Evolutionary conservation across 2,888 invertebrate species (phyloP).

Genomic region (Aleiodes alternator): DNA sequence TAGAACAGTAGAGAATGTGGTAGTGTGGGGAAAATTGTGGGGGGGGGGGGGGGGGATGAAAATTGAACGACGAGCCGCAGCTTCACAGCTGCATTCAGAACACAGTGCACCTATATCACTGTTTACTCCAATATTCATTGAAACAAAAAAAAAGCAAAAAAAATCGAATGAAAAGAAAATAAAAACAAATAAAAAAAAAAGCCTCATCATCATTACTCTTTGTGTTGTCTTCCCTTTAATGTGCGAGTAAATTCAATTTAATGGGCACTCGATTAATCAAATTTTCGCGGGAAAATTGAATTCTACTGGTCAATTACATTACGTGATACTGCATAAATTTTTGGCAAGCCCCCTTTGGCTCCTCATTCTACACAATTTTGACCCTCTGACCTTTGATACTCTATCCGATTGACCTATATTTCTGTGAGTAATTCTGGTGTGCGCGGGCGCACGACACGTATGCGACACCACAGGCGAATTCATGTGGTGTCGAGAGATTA

Average conservation of each 20-base stretch:
- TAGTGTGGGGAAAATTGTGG: constrained; percentile 11
- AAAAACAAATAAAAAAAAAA: constrained; percentile 7
- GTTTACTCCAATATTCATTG: constrained; percentile 33
- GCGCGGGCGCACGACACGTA: neutral
- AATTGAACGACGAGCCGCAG: constrained; percentile 53
- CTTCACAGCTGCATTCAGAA: constrained; percentile 31
- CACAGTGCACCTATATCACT: constrained; percentile 5
- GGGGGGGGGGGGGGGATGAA: constrained; percentile 47
- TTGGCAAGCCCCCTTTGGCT: neutral
- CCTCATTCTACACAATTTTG: neutral
- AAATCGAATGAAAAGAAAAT: constrained; percentile 4
- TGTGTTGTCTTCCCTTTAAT: neutral
- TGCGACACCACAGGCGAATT: neutral
- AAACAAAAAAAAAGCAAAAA: constrained; percentile 42
- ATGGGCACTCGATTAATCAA: neutral
- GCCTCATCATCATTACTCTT: neutral
- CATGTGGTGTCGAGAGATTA: neutral
- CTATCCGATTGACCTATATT: constrained; percentile 17
- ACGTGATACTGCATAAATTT: constrained; percentile 8
- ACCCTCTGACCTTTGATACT: constrained; percentile 21
- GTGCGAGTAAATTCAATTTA: neutral
- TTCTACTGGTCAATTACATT: no score
- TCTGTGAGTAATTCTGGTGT: neutral
- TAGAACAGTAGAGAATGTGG: constrained; percentile 9
- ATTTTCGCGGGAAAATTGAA: no score